These are phyloP conservation scores for Acrossocheilus wenchowensis DNA, from an alignment of 2,797 vertebrate species.

Conservation along the genomic window DNA sequence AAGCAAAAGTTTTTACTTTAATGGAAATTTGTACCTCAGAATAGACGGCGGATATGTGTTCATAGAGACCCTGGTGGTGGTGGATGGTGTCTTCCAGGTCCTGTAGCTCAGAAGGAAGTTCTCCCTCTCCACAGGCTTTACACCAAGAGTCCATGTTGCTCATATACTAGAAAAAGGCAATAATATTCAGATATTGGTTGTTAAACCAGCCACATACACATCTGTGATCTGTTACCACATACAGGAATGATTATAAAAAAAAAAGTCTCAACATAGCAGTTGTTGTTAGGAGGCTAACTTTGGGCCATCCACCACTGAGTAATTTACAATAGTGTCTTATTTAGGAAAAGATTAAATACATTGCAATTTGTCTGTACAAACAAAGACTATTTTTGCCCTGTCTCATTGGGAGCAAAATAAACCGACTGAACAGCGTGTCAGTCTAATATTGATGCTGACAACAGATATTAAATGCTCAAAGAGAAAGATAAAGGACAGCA, in stretches of 20 bases:
- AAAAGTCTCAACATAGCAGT: not conserved
- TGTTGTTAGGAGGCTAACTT: not conserved
- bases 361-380: not conserved
- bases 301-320: not conserved
- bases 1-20: not conserved
- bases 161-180: constrained; percentile 86
- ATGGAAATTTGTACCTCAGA: constrained; percentile 82
- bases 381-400: constrained; percentile 19
- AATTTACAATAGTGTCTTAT: not conserved
- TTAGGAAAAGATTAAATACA: not conserved
- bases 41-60: constrained; percentile 94
- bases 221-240: not conserved
- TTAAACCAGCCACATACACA: not conserved
- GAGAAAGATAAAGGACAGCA: constrained; percentile 20
- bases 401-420: constrained; percentile 12
- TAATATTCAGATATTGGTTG: not conserved
- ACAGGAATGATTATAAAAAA: constrained; percentile 1
- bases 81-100: constrained; percentile 98
- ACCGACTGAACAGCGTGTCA: constrained; percentile 33
- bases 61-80: constrained; percentile 96
- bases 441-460: constrained; percentile 41
- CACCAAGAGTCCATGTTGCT: constrained; percentile 97
- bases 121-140: constrained; percentile 96
- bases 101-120: constrained; percentile 95
- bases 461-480: constrained; percentile 46